Conservation (phyloP, 2,888 invertebrate genomes). For the Pseudococcus viburni region DNA sequence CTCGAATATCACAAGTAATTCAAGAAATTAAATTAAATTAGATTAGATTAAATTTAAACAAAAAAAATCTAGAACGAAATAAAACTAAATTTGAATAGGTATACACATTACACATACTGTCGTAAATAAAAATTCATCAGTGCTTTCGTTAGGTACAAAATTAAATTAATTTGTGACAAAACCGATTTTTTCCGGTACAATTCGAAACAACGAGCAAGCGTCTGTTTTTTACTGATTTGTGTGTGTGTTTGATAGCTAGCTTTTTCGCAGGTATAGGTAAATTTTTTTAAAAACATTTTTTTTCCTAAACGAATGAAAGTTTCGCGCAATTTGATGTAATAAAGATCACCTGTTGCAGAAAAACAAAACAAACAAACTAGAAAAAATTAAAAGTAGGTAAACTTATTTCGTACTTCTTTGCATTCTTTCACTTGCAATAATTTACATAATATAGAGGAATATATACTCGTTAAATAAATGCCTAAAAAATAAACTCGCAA, state of each 20-base stretch:
- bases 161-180: constrained; percentile 18
- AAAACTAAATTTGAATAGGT: constrained; percentile 22
- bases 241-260: background rate
- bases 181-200: background rate
- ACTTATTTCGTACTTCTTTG: background rate
- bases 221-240: background rate
- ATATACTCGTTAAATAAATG: constrained; percentile 56
- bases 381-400: background rate
- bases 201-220: background rate
- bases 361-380: background rate
- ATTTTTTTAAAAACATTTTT: background rate
- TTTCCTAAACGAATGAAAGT: constrained; percentile 45
- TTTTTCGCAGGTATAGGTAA: background rate
- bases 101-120: background rate
- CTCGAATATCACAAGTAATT: constrained; percentile 58
- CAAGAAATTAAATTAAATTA: constrained; percentile 23
- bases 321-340: constrained; percentile 42
- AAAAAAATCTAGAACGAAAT: constrained; percentile 15
- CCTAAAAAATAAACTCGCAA: constrained; percentile 57
- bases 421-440: background rate
- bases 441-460: background rate
- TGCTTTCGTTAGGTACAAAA: background rate
- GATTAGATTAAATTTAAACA: background rate
- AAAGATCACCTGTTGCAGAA: background rate
- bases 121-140: background rate